phyloP scores from a whole-genome alignment of 2,797 vertebrate species.

The Heteromormyrus szaboi region DNA sequence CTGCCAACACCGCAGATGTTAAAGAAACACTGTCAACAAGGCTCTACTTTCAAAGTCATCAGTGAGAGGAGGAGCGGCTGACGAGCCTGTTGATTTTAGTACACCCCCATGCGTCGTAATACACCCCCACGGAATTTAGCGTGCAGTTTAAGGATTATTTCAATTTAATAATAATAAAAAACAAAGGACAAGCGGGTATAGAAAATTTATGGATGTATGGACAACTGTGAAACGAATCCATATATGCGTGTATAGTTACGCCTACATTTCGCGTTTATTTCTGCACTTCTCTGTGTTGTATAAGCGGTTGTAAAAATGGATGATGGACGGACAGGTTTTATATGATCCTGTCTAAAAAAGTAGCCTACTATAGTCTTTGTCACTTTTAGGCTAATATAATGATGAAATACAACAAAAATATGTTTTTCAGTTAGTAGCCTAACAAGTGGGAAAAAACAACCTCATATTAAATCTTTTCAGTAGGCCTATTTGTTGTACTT shows the following conservation, averaged over 20 bases:
- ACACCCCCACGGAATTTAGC: not conserved
- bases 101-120: not conserved
- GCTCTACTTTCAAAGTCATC: constrained; percentile 24
- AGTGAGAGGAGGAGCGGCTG: constrained; percentile 36
- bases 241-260: not conserved
- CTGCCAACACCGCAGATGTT: constrained; percentile 42
- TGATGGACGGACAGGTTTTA: not conserved
- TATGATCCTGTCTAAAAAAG: not conserved
- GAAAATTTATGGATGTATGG: not conserved
- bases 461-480: not conserved
- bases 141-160: not conserved
- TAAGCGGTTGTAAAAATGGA: not conserved
- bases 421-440: constrained; percentile 15
- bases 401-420: not conserved
- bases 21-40: constrained; percentile 38
- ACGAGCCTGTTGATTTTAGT: constrained; percentile 30
- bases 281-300: not conserved
- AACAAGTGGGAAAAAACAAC: not conserved
- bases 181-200: not conserved
- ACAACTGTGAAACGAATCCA: not conserved
- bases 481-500: not conserved
- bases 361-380: not conserved
- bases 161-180: not conserved
- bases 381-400: not conserved
- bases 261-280: not conserved